Conservation (phyloP, 2,797 vertebrate genomes). For the Betta splendens region DNA sequence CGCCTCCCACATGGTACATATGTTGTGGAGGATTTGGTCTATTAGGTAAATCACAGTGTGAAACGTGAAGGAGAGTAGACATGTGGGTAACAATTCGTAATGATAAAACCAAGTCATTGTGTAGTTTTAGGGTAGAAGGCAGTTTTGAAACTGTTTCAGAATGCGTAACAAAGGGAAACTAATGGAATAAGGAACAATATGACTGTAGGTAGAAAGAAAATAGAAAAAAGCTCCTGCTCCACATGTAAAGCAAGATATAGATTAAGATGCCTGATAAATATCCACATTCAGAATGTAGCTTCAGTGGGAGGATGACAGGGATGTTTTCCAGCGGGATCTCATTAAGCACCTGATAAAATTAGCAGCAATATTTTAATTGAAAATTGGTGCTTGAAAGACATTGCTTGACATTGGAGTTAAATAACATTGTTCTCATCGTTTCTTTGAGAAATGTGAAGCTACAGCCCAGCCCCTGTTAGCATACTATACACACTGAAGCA, state of each 20-base stretch:
- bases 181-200: conserved; percentile 5
- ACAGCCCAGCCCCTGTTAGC: too few species aligned
- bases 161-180: neutral
- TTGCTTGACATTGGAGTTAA: neutral
- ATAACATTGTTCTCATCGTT: neutral
- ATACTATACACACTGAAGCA: neutral
- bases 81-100: conserved; percentile 9
- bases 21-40: conserved; percentile 37
- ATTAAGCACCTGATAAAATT: neutral
- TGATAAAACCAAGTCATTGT: conserved; percentile 15
- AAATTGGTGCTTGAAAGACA: neutral
- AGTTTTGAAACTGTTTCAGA: neutral
- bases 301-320: neutral
- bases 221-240: neutral
- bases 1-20: conserved; percentile 46
- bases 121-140: conserved; percentile 1
- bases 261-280: neutral
- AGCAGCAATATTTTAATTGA: too few species aligned
- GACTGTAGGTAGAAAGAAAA: neutral
- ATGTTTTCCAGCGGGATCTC: neutral
- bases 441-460: neutral
- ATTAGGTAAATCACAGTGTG: conserved; percentile 37
- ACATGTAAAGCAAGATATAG: neutral
- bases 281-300: neutral
- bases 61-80: conserved; percentile 36